Percentiles rank a stretch among this genome's conserved stretches.
Evolutionary conservation across 2,797 vertebrate species (phyloP).

Genomic region (Varecia variegata): DNA sequence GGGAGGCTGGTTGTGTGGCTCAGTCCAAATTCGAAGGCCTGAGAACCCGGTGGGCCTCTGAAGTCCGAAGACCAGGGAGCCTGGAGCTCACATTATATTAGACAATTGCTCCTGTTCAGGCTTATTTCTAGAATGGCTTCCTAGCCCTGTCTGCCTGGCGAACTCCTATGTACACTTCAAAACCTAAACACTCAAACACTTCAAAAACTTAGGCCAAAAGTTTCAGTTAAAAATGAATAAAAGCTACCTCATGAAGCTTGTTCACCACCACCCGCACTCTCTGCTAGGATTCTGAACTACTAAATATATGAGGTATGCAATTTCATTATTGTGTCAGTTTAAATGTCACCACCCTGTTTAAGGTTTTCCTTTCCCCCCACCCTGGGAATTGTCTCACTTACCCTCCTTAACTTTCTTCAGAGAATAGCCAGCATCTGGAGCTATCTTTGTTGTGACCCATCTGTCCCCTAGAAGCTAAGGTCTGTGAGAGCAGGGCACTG

Average conservation of each 20-base stretch:
- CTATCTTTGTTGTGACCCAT: not conserved
- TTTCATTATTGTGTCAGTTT: not conserved
- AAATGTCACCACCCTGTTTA: not conserved
- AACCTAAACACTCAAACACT: not conserved
- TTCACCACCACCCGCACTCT: rapidly evolving
- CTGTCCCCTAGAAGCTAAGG: not conserved
- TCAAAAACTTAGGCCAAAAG: not conserved
- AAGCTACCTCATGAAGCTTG: not conserved
- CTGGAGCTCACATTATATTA: not conserved
- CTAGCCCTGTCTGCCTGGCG: not conserved
- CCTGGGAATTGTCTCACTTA: not conserved
- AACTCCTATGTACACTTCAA: not conserved
- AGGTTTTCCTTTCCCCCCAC: not conserved
- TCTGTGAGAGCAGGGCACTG: not conserved
- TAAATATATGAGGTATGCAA: not conserved
- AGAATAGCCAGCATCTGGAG: not conserved
- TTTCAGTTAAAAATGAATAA: not conserved
- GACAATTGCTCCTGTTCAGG: not conserved
- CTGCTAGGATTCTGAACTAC: not conserved
- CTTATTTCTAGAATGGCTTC: not conserved
- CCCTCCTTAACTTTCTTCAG: not conserved
- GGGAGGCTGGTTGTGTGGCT: not conserved
- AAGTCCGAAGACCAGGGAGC: not conserved
- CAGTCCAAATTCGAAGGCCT: not conserved
- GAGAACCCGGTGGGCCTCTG: not conserved